A percentile compares a stretch with the other conserved stretches of the same genome.
Evolutionary conservation across 2,113 vertebrate genomes (phyloP).

Genomic region (Turnix velox): DNA sequence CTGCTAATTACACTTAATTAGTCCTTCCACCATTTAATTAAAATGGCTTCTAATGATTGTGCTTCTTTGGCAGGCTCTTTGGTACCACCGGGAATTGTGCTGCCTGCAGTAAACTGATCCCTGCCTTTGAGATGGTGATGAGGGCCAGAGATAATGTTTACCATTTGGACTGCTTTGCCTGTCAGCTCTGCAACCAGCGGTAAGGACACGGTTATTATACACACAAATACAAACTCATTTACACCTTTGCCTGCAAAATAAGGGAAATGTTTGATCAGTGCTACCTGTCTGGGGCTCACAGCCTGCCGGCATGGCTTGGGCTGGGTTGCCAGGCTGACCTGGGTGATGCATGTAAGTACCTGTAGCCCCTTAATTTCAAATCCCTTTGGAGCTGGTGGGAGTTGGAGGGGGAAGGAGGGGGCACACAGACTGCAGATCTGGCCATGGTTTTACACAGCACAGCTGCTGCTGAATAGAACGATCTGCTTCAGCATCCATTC

Average conservation of each 20-base stretch:
- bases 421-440: neutral
- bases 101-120: slow-evolving; percentile 99
- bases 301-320: neutral
- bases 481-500: neutral
- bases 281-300: neutral
- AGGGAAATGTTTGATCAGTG: neutral
- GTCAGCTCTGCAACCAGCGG: slow-evolving; percentile 99
- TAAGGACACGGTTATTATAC: slow-evolving; percentile 72
- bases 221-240: neutral
- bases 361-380: neutral
- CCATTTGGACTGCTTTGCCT: slow-evolving; percentile 99
- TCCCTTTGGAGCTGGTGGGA: neutral
- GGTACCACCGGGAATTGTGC: slow-evolving; percentile 99
- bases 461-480: slow-evolving; percentile 39
- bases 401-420: neutral
- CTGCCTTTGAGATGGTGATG: slow-evolving; percentile 99
- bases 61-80: slow-evolving; percentile 90
- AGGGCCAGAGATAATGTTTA: slow-evolving; percentile 99
- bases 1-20: slow-evolving; percentile 76
- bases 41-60: slow-evolving; percentile 71
- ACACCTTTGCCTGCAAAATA: neutral
- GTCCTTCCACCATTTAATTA: slow-evolving; percentile 72
- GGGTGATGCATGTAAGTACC: neutral
- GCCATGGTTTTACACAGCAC: neutral
- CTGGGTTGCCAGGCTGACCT: neutral